phyloP scores from a whole-genome alignment of 2,888 invertebrate genomes.

The Orthonychiurus folsomi region DNA sequence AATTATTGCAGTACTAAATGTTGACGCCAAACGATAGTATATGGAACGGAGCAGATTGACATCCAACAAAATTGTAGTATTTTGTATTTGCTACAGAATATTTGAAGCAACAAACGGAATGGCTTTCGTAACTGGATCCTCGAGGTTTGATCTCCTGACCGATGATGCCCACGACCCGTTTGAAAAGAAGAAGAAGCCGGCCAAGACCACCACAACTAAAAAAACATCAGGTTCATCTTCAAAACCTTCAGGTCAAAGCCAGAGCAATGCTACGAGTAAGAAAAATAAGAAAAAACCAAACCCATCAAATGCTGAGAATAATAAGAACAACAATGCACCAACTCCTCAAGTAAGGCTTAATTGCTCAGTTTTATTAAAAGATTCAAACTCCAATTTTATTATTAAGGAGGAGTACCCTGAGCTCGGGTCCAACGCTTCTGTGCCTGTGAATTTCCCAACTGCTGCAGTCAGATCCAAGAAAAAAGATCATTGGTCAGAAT shows the following conservation, averaged over 20 bases:
- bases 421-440: neutral
- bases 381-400: neutral
- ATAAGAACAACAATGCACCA: neutral
- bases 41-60: too few relatives aligned
- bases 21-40: too few relatives aligned
- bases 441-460: neutral
- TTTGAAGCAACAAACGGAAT: too few relatives aligned
- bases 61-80: too few relatives aligned
- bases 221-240: neutral
- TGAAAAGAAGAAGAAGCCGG: constrained; percentile 24
- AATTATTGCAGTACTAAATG: too few relatives aligned
- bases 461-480: constrained; percentile 1
- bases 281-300: constrained; percentile 14
- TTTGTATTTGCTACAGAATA: too few relatives aligned
- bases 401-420: neutral
- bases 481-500: constrained; percentile 59
- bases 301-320: neutral
- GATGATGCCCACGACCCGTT: constrained; percentile 38
- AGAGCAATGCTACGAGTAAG: neutral
- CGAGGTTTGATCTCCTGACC: constrained; percentile 34
- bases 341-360: neutral
- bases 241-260: neutral
- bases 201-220: constrained; percentile 16
- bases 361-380: neutral
- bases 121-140: constrained; percentile 28